A percentile compares a stretch with the other conserved stretches of the same genome.
These are phyloP conservation scores for Homarus gammarus DNA, from an alignment of 2,888 invertebrate genomes.

Conservation along the genomic window DNA sequence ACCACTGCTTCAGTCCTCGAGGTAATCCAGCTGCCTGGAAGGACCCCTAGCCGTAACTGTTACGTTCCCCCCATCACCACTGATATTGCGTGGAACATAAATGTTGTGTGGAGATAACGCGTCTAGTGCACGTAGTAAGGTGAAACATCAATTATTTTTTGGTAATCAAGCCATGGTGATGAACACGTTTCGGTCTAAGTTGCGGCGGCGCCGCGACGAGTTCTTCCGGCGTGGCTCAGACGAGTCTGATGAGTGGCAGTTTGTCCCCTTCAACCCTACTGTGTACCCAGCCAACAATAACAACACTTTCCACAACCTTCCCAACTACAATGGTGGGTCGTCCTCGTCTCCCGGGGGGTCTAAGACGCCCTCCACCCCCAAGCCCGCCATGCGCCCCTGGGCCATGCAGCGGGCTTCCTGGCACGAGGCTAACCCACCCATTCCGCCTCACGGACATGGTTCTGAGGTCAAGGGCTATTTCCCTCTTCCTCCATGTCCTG, in stretches of 20 bases:
- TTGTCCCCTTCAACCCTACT: conserved; percentile 75
- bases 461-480: conserved; percentile 41
- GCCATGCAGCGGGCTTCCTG: conserved; percentile 73
- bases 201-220: conserved; percentile 75
- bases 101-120: background rate
- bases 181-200: conserved; percentile 75
- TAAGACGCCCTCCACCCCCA: conserved; percentile 43
- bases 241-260: conserved; percentile 75
- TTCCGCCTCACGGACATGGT: conserved; percentile 72
- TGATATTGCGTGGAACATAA: background rate
- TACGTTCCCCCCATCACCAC: background rate
- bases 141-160: background rate
- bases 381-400: conserved; percentile 71
- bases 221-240: conserved; percentile 71
- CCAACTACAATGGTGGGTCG: background rate
- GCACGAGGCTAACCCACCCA: conserved; percentile 72
- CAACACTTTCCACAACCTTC: conserved; percentile 45
- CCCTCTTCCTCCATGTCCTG: conserved; percentile 54
- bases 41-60: conserved; percentile 34
- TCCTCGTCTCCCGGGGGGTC: background rate
- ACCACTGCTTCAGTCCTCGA: conserved; percentile 10
- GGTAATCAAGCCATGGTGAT: conserved; percentile 73
- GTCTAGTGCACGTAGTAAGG: background rate
- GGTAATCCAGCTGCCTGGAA: conserved; percentile 35
- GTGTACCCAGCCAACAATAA: conserved; percentile 68